Evolutionary conservation across 2,113 vertebrate species (phyloP).

Genomic region (Tamias sibiricus): DNA sequence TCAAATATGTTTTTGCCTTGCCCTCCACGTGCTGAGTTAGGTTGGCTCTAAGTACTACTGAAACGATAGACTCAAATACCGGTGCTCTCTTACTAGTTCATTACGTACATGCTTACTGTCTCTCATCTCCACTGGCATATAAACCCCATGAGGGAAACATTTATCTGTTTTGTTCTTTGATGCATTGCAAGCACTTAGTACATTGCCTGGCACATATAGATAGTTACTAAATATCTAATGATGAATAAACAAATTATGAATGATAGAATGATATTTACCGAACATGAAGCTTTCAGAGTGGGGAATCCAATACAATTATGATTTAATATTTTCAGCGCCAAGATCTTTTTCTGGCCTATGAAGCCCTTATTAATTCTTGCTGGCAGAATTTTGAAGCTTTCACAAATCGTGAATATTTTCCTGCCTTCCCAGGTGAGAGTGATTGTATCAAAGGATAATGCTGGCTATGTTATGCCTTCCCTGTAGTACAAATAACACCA

Average conservation of each 20-base stretch:
- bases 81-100: background rate
- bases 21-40: background rate
- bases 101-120: background rate
- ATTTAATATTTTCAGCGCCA: background rate
- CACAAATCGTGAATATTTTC: background rate
- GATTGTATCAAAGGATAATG: too few species aligned
- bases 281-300: background rate
- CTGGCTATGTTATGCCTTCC: too few species aligned
- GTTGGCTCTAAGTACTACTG: background rate
- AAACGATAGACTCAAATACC: background rate
- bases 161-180: slow-evolving; percentile 15
- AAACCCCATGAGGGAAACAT: background rate
- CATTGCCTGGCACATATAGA: background rate
- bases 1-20: background rate
- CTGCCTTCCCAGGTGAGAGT: too few species aligned
- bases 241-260: background rate
- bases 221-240: background rate
- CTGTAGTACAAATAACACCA: background rate
- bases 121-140: background rate
- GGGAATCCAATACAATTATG: background rate
- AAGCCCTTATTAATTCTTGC: background rate
- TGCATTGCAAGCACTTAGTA: background rate
- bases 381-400: background rate
- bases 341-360: background rate
- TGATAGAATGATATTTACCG: background rate